Evolutionary conservation across 92 coral and sea anemone species (phyloP), one percentile per base, ranked within the genome.

Genomic region (Ricordea florida): DNA sequence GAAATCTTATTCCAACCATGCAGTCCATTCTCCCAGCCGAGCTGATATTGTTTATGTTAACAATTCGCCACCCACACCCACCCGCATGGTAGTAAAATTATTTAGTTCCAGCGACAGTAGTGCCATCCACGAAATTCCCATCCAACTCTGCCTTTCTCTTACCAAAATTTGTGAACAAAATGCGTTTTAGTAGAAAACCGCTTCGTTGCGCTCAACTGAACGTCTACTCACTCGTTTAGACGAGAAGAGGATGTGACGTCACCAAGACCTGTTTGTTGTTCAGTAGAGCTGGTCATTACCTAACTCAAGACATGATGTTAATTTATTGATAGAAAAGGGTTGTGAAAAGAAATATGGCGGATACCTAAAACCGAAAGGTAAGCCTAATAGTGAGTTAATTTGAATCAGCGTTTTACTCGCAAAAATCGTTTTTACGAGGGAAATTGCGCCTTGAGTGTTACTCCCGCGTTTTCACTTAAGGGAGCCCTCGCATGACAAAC

Each of bases 331-430:
- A 80, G 84, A 78, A 69, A 67, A 35, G 62, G 65, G 73, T 42
- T 56, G 20, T 62, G 68, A 71, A 83, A 71, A 60, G 71, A 64
- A 86, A 77, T 28, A 90, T 91, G 93, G 90, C 85, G 90, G 90
- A 64, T 29, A 29, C 79, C 63, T 87, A 22, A 79, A 26, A 20
- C 47, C 41, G 32, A 22, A 34, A 55, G 92, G 92, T 87, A 81
- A 61, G 92, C 41, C 24, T 21, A 23, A 17, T 20, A 0, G 16
- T 36, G 29, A 27, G 3, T 40, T 17, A 26, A 28, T 53, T 53
- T 24, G 2, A 70, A 38, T 3, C 10, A 2, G 6, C 29, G 36
- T n/a, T n/a, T n/a, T n/a, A n/a, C n/a, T n/a, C n/a, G n/a, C n/a
- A n/a, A n/a, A n/a, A n/a, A n/a, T n/a, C n/a, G n/a, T n/a, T n/a